Conservation (phyloP, 2,113 vertebrate species). For the Pteruthius melanotis region DNA sequence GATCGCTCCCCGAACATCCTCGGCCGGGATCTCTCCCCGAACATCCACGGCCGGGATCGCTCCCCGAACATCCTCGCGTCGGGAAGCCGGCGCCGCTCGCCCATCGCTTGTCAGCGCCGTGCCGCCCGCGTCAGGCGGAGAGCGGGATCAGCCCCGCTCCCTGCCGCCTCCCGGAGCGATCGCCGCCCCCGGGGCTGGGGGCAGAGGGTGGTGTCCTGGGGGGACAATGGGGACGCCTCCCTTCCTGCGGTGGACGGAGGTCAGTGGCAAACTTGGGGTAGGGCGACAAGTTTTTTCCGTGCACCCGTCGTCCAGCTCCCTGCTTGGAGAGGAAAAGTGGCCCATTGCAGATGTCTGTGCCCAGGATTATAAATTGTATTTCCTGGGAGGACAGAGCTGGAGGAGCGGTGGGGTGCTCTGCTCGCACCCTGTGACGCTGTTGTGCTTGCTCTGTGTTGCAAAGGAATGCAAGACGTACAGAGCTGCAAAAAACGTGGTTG, state of each 20-base stretch:
- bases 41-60: no score
- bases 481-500: neutral
- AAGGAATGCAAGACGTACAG: neutral
- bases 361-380: rapidly evolving
- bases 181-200: neutral
- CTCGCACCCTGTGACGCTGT: neutral
- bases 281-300: neutral
- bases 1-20: no score
- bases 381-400: neutral
- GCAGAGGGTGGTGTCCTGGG: neutral
- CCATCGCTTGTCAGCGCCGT: neutral
- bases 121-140: neutral
- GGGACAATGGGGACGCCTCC: neutral
- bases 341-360: rapidly evolving
- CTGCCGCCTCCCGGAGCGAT: neutral
- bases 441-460: no score
- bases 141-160: neutral
- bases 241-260: neutral
- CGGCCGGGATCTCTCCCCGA: no score
- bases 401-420: neutral
- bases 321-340: neutral
- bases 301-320: neutral
- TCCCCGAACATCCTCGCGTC: neutral
- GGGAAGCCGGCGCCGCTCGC: neutral
- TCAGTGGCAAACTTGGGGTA: neutral